These are phyloP conservation scores for Unio pictorum DNA, from an alignment of 2,888 invertebrate species.

Conservation along the genomic window DNA sequence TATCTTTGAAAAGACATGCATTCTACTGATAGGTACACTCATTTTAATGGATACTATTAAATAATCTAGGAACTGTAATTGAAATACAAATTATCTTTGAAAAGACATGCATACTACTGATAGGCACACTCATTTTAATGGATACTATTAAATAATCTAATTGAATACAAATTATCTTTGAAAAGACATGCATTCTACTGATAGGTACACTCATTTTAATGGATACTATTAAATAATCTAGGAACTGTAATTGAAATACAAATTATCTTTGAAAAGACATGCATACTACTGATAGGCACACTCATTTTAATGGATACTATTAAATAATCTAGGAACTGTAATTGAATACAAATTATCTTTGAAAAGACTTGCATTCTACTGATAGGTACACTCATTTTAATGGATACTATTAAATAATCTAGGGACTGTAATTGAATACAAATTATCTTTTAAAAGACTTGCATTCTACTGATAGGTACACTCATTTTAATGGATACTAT, in stretches of 20 bases:
- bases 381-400: neutral
- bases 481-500: neutral
- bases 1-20: neutral
- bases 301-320: neutral
- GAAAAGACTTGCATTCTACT: neutral
- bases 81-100: slow-evolving; percentile 31
- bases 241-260: slow-evolving; percentile 70
- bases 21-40: neutral
- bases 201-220: neutral
- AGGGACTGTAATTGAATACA: slow-evolving; percentile 70
- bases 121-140: neutral
- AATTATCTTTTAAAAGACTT: neutral
- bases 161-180: too few relatives aligned
- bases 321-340: slow-evolving; percentile 60
- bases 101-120: neutral
- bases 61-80: slow-evolving; percentile 64
- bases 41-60: neutral
- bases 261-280: neutral
- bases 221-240: slow-evolving; percentile 18
- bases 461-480: neutral
- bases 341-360: slow-evolving; percentile 48
- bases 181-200: neutral
- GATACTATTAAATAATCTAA: slow-evolving; percentile 20
- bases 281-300: neutral
- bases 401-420: slow-evolving; percentile 5